Evolutionary conservation across 2,797 vertebrate species (phyloP).

Genomic region (Phalloptychus januarius): DNA sequence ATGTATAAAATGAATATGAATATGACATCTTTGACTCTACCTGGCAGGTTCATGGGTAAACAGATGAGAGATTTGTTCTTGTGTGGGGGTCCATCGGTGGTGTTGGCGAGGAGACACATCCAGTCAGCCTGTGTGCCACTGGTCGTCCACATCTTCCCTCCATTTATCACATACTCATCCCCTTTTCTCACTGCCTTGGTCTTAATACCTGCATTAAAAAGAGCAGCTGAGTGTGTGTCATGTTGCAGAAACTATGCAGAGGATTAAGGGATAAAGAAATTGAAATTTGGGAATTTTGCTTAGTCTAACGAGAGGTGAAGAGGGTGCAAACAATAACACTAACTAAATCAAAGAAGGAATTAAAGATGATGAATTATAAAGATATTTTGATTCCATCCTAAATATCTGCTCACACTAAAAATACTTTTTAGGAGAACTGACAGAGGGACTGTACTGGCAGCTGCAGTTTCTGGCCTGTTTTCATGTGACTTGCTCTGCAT

Average conservation of each 20-base stretch:
- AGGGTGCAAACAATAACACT: neutral
- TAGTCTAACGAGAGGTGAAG: neutral
- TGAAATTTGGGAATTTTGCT: neutral
- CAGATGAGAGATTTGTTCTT: constrained; percentile 89
- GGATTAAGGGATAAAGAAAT: neutral
- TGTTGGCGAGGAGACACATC: constrained; percentile 89
- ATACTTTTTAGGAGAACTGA: neutral
- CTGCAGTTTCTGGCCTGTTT: neutral
- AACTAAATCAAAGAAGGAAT: neutral
- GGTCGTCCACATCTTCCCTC: constrained; percentile 89
- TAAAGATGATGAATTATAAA: neutral
- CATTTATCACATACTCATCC: constrained; percentile 84
- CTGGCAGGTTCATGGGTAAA: constrained; percentile 84
- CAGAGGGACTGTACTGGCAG: neutral
- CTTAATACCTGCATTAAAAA: constrained; percentile 76
- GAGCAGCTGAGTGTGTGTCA: neutral
- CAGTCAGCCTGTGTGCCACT: constrained; percentile 85
- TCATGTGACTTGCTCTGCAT: neutral
- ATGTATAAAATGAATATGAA: neutral
- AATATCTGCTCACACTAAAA: neutral
- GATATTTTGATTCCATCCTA: neutral
- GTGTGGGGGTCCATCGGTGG: constrained; percentile 79
- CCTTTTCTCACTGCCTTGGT: constrained; percentile 85
- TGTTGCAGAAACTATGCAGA: no score
- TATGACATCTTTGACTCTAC: constrained; percentile 61